These are phyloP conservation scores for Euborellia annulipes DNA, from an alignment of 1,140 invertebrate species.

Conservation along the genomic window DNA sequence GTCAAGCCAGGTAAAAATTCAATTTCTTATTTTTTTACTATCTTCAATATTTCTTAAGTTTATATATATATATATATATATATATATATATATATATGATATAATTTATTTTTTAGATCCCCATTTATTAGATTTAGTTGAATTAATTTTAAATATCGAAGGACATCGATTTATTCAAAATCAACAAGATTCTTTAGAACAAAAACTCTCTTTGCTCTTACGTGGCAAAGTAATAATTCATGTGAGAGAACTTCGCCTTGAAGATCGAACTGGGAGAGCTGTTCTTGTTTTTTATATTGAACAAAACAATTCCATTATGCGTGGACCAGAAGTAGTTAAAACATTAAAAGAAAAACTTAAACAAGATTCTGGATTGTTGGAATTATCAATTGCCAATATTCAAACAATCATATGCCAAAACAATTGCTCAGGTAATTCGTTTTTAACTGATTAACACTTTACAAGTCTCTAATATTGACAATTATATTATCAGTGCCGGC, in stretches of 20 bases:
- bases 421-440: slow-evolving; percentile 68
- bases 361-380: slow-evolving; percentile 53
- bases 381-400: slow-evolving; percentile 53
- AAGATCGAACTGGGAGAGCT: slow-evolving; percentile 40
- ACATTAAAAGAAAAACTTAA: slow-evolving; percentile 47
- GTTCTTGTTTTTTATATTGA: slow-evolving; percentile 36
- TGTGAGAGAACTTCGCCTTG: slow-evolving; percentile 40
- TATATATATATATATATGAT: neutral
- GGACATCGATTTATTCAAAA: slow-evolving; percentile 54
- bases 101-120: slow-evolving; percentile 36
- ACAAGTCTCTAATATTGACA: too few species aligned
- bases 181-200: slow-evolving; percentile 53
- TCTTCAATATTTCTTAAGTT: slow-evolving; percentile 4
- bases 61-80: slow-evolving; percentile 6
- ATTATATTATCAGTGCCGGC: too few species aligned
- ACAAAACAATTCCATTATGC: slow-evolving; percentile 21
- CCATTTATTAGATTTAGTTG: slow-evolving; percentile 55
- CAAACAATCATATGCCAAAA: slow-evolving; percentile 80
- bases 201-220: slow-evolving; percentile 41
- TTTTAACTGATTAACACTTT: too few species aligned
- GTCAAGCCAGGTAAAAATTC: slow-evolving; percentile 53
- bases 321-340: slow-evolving; percentile 39
- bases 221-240: slow-evolving; percentile 48
- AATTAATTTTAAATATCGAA: slow-evolving; percentile 58
- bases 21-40: neutral